phyloP scores from a whole-genome alignment of 2,888 invertebrate genomes.

The Rutpela maculata region DNA sequence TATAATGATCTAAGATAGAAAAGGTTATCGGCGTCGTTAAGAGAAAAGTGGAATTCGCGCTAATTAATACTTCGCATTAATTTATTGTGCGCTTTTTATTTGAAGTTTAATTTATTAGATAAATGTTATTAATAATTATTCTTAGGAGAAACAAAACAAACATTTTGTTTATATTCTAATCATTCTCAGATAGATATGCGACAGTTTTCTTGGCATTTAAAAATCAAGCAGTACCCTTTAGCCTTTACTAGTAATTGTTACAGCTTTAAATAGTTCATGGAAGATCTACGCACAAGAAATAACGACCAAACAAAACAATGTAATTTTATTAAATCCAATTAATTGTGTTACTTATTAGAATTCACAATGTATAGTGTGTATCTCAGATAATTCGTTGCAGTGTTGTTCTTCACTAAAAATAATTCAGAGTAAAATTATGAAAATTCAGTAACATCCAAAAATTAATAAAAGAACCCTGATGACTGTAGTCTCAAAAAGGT shows the following conservation, averaged over 20 bases:
- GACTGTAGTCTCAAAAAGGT: no score
- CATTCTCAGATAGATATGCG: not conserved
- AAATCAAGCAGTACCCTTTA: not conserved
- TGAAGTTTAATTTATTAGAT: not conserved
- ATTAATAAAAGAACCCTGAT: no score
- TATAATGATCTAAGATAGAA: not conserved
- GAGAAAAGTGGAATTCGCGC: not conserved
- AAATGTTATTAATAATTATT: not conserved
- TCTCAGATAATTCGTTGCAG: no score
- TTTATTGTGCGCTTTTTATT: not conserved
- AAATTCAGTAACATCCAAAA: no score
- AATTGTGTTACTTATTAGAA: no score
- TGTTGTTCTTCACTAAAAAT: no score
- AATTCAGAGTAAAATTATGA: no score
- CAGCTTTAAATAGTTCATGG: not conserved
- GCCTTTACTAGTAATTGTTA: not conserved
- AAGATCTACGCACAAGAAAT: not conserved
- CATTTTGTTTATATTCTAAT: not conserved
- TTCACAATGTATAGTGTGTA: no score
- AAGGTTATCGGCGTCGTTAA: not conserved
- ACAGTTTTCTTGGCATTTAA: not conserved
- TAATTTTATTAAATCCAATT: not conserved
- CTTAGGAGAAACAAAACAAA: not conserved
- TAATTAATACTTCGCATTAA: constrained; percentile 7
- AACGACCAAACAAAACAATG: not conserved